Evolutionary conservation across 2,888 invertebrate species (phyloP), one percentile per base, ranked within the genome.

Genomic region (Andrena camellia): DNA sequence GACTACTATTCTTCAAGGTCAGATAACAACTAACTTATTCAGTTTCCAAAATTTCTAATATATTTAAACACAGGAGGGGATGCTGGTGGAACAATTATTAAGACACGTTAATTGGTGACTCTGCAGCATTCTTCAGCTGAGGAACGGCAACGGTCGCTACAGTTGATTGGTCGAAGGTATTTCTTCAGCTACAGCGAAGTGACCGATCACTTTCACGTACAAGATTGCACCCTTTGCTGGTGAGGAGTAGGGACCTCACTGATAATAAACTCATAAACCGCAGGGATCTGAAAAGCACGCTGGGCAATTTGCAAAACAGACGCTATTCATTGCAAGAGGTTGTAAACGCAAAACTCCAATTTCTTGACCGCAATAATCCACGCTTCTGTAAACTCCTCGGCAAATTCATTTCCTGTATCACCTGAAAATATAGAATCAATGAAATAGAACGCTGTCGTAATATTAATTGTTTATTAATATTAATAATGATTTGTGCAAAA

Each of bases 401-500:
- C 17, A 17, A 42, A 42, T 5, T 42, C 48, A 23, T 42, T n/a
- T 26, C 10, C 13, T 50, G 23, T 17, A 57, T 10, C 8, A 31
- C n/a, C 69, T 66, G 67, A 67, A 76, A 71, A 42, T 71, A 7
- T 26, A 64, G n/a, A 48, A n/a, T 52, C 20, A 62, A 77, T 66
- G 50, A 67, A 69, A 31, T 73, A 76, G 70, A 29, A 81, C 60
- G 62, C 42, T 17, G 7, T 42, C n/a, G 57, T 85, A 85, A 81
- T 88, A 87, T 88, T 88, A 86, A 83, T 88, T 78, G 68, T 88
- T 87, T 90, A 90, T 89, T 87, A 85, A 88, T 91, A 86, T 86
- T 89, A 88, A 88, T 91, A 89, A 88, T 91, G 85, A 83, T 91
- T 90, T 91, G 90, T 92, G 92, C 91, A 91, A 92, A 92, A 92